A percentile compares a stretch with the other conserved stretches of the same genome.
Evolutionary conservation across 2,888 invertebrate genomes (phyloP).

Genomic region (Lasioglossum figueresi): DNA sequence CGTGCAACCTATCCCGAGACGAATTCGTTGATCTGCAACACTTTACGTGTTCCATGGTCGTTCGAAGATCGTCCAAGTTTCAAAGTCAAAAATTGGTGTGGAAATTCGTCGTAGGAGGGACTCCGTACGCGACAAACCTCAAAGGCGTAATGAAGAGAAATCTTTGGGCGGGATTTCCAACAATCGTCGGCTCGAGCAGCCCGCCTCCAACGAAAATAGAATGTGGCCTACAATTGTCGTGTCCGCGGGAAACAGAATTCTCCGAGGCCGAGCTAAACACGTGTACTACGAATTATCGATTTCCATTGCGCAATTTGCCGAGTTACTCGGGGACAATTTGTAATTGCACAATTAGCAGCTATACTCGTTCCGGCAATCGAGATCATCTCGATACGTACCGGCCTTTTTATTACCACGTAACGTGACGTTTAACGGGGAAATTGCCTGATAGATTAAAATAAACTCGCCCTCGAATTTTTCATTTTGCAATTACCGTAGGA

Average conservation of each 20-base stretch:
- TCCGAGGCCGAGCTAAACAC: constrained; percentile 48
- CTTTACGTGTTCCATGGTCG: background rate
- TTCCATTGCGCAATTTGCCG: constrained; percentile 10
- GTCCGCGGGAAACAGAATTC: constrained; percentile 28
- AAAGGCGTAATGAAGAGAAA: constrained; percentile 28
- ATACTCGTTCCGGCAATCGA: background rate
- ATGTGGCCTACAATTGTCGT: constrained; percentile 56
- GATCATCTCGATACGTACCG: background rate
- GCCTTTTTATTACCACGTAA: background rate
- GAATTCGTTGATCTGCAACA: background rate
- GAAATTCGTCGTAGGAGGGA: background rate
- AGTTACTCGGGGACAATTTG: background rate
- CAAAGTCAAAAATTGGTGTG: background rate
- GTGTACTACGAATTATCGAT: constrained; percentile 38
- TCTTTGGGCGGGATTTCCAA: constrained; percentile 40
- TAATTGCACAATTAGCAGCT: background rate
- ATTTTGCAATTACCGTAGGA: background rate
- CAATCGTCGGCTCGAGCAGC: constrained; percentile 37
- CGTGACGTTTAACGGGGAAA: background rate
- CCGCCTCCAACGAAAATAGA: constrained; percentile 43
- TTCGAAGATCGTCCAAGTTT: background rate
- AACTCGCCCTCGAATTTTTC: background rate
- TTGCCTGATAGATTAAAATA: background rate
- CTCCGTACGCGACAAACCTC: constrained; percentile 29
- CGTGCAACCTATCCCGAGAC: no score